phyloP scores from a whole-genome alignment of 1,140 invertebrate species.

The Leucophenga varia region DNA sequence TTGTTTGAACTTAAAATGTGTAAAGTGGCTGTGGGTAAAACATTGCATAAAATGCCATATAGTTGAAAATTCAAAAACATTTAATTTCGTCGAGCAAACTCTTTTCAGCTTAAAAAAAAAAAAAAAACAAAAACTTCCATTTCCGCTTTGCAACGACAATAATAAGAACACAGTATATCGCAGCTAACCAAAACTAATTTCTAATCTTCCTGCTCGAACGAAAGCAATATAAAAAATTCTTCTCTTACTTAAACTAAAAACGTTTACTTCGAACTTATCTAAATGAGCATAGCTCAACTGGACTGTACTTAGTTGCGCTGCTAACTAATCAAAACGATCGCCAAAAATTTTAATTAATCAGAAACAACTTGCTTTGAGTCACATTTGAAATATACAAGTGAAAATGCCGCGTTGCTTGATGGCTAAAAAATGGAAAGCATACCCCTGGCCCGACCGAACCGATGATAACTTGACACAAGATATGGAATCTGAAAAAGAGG shows the following conservation, averaged over 20 bases:
- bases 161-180: no score
- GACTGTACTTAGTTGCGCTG: no score
- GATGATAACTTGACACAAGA: conserved; percentile 55
- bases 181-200: no score
- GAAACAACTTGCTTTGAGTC: no score
- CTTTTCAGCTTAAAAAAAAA: conserved; percentile 19
- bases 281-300: no score
- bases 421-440: conserved; percentile 89
- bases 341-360: no score
- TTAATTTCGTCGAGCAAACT: conserved; percentile 45
- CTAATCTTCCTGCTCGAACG: no score
- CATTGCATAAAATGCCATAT: conserved; percentile 29
- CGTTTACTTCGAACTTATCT: no score
- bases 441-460: conserved; percentile 72
- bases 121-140: conserved; percentile 29
- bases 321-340: no score
- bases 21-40: conserved; percentile 44
- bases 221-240: no score
- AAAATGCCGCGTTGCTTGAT: conserved; percentile 84
- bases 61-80: conserved; percentile 11
- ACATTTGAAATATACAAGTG: no score
- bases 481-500: conserved; percentile 6
- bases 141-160: conserved; percentile 42
- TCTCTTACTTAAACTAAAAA: no score
- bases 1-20: conserved; percentile 38